phyloP scores from a whole-genome alignment of 2,113 vertebrate species.

The Pleuronectes platessa region DNA sequence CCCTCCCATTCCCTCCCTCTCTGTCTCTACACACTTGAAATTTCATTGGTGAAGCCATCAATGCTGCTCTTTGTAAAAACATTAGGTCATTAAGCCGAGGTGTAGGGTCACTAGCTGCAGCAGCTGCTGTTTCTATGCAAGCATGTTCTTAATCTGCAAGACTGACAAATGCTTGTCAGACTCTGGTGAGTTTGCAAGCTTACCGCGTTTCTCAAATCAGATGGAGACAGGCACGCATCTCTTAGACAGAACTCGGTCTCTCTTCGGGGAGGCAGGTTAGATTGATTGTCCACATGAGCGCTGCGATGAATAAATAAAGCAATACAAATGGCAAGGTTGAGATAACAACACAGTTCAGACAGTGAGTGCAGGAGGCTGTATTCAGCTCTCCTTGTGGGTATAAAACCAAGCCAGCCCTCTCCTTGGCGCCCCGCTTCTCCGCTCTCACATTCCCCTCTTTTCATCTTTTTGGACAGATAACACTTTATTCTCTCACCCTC shows the following conservation, averaged over 20 bases:
- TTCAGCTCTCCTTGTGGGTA: slow-evolving; percentile 43
- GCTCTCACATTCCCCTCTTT: slow-evolving; percentile 47
- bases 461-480: slow-evolving; percentile 68
- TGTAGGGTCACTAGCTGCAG: slow-evolving; percentile 41
- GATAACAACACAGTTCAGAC: slow-evolving; percentile 57
- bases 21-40: slow-evolving; percentile 65
- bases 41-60: slow-evolving; percentile 76
- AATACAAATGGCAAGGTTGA: slow-evolving; percentile 65
- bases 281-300: slow-evolving; percentile 67
- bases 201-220: slow-evolving; percentile 57
- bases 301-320: slow-evolving; percentile 74
- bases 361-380: slow-evolving; percentile 16
- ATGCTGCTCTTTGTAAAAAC: slow-evolving; percentile 76
- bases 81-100: slow-evolving; percentile 72
- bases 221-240: slow-evolving; percentile 53
- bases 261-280: slow-evolving; percentile 57
- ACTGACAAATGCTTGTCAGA: slow-evolving; percentile 33
- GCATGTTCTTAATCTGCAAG: slow-evolving; percentile 48
- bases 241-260: slow-evolving; percentile 47
- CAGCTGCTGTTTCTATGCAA: slow-evolving; percentile 64
- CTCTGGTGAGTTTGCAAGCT: slow-evolving; percentile 51
- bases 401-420: slow-evolving; percentile 45
- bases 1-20: slow-evolving; percentile 34
- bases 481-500: slow-evolving; percentile 59
- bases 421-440: slow-evolving; percentile 25